Percentiles rank a stretch among this genome's conserved stretches.
Conservation (phyloP, 2,797 vertebrate genomes). For the Spondyliosoma cantharus region DNA sequence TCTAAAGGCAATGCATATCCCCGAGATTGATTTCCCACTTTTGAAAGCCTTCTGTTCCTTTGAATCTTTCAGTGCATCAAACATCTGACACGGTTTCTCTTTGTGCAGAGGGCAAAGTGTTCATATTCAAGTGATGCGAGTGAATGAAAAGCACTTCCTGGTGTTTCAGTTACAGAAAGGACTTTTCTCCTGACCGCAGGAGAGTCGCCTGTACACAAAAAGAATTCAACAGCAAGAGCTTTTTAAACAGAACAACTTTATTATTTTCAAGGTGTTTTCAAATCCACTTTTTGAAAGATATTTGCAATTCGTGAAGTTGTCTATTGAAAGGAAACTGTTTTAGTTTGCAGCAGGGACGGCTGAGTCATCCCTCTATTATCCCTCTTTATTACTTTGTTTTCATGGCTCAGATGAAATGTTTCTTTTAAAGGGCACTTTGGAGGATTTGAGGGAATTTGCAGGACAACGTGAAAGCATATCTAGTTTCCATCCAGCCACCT, state of each 20-base stretch:
- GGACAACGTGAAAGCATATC: background rate
- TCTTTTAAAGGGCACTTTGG: constrained; percentile 9
- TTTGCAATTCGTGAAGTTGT: background rate
- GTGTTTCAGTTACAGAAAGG: background rate
- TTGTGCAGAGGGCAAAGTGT: background rate
- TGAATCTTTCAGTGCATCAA: background rate
- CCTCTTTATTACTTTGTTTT: constrained; percentile 14
- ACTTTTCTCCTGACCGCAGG: background rate
- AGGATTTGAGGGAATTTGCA: constrained; percentile 1
- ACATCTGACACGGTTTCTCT: background rate
- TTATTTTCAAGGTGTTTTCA: constrained; percentile 6
- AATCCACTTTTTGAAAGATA: constrained; percentile 6
- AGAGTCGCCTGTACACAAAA: background rate
- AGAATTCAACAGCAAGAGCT: background rate
- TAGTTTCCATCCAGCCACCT: background rate
- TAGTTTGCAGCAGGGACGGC: constrained; percentile 8
- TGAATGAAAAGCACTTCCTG: background rate
- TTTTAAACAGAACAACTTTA: background rate
- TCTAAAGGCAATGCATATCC: background rate
- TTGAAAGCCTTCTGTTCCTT: background rate
- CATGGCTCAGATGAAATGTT: constrained; percentile 14
- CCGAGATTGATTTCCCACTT: background rate
- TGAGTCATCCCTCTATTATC: constrained; percentile 10
- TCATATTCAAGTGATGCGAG: background rate
- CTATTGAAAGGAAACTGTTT: background rate